Evolutionary conservation across 2,113 vertebrate genomes (phyloP).

Genomic region (Podarcis muralis): DNA sequence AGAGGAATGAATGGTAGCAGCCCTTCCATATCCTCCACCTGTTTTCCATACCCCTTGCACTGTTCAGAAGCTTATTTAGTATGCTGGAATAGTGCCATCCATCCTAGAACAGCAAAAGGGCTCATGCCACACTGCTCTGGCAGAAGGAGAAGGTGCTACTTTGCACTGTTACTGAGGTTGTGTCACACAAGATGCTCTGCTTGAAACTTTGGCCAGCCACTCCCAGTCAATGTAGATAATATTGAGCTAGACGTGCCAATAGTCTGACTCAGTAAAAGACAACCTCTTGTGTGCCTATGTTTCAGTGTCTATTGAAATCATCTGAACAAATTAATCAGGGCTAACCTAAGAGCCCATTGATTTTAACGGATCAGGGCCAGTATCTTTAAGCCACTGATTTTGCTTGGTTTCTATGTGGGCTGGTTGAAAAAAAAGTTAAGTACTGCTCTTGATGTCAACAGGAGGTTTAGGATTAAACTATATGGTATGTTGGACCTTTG

Average conservation of each 20-base stretch:
- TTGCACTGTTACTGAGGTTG: not conserved
- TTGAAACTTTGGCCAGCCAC: no score
- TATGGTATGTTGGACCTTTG: not conserved
- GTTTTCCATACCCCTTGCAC: not conserved
- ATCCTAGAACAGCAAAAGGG: not conserved
- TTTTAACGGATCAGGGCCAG: not conserved
- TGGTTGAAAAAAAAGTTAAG: no score
- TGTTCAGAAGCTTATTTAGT: not conserved
- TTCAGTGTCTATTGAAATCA: not conserved
- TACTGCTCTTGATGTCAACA: not conserved
- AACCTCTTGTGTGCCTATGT: no score
- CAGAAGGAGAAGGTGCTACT: not conserved
- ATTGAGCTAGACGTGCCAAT: no score
- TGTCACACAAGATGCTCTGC: not conserved
- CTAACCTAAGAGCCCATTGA: not conserved
- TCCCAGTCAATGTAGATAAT: no score
- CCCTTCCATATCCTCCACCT: not conserved
- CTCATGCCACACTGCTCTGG: not conserved
- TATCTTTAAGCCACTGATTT: not conserved
- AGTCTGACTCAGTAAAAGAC: no score
- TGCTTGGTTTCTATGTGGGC: no score
- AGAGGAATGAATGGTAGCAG: not conserved
- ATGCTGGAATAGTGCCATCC: no score
- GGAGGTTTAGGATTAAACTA: not conserved
- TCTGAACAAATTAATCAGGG: not conserved